Evolutionary conservation across 1,140 invertebrate species (phyloP).

Genomic region (Amyelois transitella): DNA sequence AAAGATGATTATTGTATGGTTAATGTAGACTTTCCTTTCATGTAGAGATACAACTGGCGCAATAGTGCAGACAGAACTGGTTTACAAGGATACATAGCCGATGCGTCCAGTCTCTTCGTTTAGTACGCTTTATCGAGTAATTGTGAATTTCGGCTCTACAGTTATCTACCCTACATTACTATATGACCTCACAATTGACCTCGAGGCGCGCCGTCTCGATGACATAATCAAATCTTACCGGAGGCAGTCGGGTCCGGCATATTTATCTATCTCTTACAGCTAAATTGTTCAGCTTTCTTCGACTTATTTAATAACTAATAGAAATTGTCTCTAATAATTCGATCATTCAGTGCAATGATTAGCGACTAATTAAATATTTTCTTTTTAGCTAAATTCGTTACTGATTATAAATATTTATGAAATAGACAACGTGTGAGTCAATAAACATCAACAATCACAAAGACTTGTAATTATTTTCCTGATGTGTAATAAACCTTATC

Average conservation of each 20-base stretch:
- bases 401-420: conserved; percentile 11
- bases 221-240: conserved; percentile 27
- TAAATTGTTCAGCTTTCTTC: background rate
- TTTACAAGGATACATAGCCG: conserved; percentile 2
- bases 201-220: conserved; percentile 21
- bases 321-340: background rate
- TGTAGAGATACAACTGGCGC: conserved; percentile 6
- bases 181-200: conserved; percentile 45
- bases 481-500: background rate
- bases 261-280: background rate
- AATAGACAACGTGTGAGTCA: conserved; percentile 17
- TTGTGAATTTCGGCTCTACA: conserved; percentile 5
- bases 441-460: background rate
- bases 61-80: conserved; percentile 7
- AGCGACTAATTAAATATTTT: conserved; percentile 2
- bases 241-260: background rate
- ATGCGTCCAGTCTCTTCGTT: conserved; percentile 1
- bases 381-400: conserved; percentile 13
- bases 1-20: background rate
- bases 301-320: background rate
- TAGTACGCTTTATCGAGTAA: conserved; percentile 7
- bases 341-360: background rate
- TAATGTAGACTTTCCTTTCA: conserved; percentile 1
- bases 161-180: conserved; percentile 28
- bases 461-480: background rate